Conservation (phyloP, 2,888 invertebrate species). For the Stenichneumon culpator region DNA sequence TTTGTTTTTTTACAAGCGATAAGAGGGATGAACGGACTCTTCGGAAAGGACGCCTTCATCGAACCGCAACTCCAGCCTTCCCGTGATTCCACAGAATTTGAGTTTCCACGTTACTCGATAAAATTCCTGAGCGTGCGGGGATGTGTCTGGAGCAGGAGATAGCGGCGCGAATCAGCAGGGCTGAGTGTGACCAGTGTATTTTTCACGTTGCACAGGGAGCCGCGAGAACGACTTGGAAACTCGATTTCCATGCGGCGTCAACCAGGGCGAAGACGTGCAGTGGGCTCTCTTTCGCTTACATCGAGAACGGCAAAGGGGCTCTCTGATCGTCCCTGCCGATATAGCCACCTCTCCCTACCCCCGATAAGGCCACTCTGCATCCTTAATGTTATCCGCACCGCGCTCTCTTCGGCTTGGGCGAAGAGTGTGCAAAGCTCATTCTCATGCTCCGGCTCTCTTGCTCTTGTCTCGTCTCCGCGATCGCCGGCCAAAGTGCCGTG, state of each 20-base stretch:
- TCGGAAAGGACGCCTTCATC: not conserved
- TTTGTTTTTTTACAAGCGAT: not conserved
- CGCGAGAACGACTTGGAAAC: constrained; percentile 60
- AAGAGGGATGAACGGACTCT: not conserved
- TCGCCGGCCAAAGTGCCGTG: constrained; percentile 39
- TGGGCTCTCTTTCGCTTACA: constrained; percentile 32
- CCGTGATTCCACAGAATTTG: constrained; percentile 63
- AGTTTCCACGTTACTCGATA: not conserved
- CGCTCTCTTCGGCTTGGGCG: constrained; percentile 44
- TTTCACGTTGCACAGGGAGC: constrained; percentile 48
- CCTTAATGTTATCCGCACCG: constrained; percentile 62
- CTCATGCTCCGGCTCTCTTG: constrained; percentile 38
- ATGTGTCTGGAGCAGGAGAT: constrained; percentile 41
- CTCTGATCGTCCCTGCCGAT: constrained; percentile 58
- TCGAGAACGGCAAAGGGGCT: constrained; percentile 42
- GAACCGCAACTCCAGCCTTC: not conserved
- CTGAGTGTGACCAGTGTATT: constrained; percentile 56
- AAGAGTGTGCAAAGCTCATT: constrained; percentile 62
- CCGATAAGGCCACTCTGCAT: constrained; percentile 67
- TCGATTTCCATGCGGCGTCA: constrained; percentile 57
- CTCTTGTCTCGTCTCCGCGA: constrained; percentile 36
- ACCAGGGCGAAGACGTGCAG: constrained; percentile 45
- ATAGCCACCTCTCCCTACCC: constrained; percentile 40
- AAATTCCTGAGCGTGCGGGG: not conserved
- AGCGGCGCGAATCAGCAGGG: constrained; percentile 48